Conservation (phyloP, 2,797 vertebrate species). For the Myiotriccus ornatus region DNA sequence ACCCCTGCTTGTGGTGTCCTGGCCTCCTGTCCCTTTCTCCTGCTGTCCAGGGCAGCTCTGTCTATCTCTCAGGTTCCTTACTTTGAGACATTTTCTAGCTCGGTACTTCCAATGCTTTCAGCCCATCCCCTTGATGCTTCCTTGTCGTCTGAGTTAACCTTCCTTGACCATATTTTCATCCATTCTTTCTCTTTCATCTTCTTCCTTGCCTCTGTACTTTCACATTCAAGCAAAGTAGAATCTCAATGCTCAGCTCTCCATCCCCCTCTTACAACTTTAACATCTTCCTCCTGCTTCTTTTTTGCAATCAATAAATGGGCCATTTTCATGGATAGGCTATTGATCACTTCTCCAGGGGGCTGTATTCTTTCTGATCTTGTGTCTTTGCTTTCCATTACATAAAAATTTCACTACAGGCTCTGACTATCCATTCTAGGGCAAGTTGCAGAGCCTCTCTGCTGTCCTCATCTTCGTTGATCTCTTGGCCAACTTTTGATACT, state of each 20-base stretch:
- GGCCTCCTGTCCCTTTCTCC: background rate
- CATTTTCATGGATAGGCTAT: constrained; percentile 17
- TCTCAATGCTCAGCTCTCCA: background rate
- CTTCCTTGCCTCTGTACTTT: constrained; percentile 9
- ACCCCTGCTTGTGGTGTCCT: background rate
- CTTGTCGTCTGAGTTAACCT: background rate
- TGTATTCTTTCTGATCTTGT: constrained; percentile 33
- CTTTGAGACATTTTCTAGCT: background rate
- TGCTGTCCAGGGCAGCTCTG: background rate
- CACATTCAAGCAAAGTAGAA: background rate
- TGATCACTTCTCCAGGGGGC: constrained; percentile 12
- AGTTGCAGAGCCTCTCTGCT: background rate
- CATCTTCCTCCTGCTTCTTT: background rate
- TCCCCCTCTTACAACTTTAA: background rate
- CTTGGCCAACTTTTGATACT: constrained; percentile 1
- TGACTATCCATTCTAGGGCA: background rate
- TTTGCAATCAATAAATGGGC: background rate
- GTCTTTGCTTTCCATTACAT: constrained; percentile 1
- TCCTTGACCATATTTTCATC: background rate
- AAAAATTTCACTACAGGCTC: background rate
- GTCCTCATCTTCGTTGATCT: constrained; percentile 19
- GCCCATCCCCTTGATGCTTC: background rate
- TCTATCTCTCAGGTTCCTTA: background rate
- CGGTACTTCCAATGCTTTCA: background rate
- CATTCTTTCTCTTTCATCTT: background rate